Base-by-base conservation (phyloP, 1,140 invertebrate species). In the Scaptomyza montana region DNA sequence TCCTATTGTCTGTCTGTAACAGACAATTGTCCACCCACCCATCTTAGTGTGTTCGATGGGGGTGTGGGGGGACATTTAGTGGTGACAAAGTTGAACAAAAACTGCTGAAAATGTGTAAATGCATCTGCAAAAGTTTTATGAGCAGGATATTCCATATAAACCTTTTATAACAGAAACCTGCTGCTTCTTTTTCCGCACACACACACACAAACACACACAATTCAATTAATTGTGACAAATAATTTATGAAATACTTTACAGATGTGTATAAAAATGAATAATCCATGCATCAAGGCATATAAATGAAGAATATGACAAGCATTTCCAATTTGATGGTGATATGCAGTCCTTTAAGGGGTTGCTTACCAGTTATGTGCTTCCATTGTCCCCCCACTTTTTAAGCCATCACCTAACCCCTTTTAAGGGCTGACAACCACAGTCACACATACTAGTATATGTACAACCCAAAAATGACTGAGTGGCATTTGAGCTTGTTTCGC, bases 171-270 rank as follows among this genome's bases (percentile, higher is more conserved):
- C n/a, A 21, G 41, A 13, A 73, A 60, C 70, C 56, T 67, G 64
- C 39, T 43, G 39, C 39, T 43, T 43, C 39, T 56, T 47, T 41
- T 57, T 57, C 39, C 13, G 33, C 64, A 33, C 62, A 69, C 78
- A 77, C 43, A 72, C 64, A 87, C 77, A 91, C 86, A n/a, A n/a
- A 91, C 43, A 72, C 64, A 86, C 80, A 91, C 86, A 91, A 91
- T 91, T 89, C 90, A 91, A 91, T 91, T 91, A 91, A 91, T 91
- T 89, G 80, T 91, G 86, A 91, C 90, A 90, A 91, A 91, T 91
- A 91, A 91, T 91, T 91, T 91, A 91, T 91, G 86, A 91, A 91
- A 90, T 75, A 53, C 68, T 49, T 19, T 56, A 12, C 50, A 25
- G 28, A 28, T 46, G 28, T 60, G 53, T 69, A 80, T 75, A 80